Conservation (phyloP, 2,113 vertebrate species). For the Cettia cetti region DNA sequence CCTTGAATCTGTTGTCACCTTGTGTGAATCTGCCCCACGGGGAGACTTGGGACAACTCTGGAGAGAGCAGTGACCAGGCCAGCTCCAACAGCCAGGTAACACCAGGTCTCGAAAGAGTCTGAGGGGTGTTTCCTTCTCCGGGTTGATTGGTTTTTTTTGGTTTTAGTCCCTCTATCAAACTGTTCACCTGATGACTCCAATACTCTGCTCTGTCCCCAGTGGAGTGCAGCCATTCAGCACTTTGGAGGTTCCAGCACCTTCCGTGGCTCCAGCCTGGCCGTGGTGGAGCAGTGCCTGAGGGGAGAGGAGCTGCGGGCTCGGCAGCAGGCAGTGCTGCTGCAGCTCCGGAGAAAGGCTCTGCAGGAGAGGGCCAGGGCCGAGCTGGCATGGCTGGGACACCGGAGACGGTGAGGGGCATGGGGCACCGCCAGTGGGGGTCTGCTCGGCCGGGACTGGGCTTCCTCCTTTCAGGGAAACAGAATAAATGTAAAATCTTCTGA, state of each 20-base stretch:
- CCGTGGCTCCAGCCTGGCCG: background rate
- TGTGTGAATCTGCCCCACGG: fast-evolving
- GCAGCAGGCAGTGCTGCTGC: conserved; percentile 64
- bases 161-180: background rate
- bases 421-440: background rate
- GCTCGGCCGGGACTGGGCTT: fast-evolving
- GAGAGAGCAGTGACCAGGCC: background rate
- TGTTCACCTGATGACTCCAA: fast-evolving
- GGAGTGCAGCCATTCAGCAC: background rate
- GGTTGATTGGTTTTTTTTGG: fast-evolving
- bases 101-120: fast-evolving
- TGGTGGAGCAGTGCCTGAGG: conserved; percentile 55
- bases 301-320: conserved; percentile 59
- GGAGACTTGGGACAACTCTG: background rate
- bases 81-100: conserved; percentile 52
- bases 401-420: conserved; percentile 28
- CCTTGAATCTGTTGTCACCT: background rate
- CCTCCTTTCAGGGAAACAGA: background rate
- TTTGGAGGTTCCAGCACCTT: background rate
- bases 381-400: conserved; percentile 61
- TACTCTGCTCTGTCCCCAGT: background rate
- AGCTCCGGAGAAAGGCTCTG: conserved; percentile 58
- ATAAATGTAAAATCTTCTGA: background rate
- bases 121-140: too few relatives aligned
- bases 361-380: conserved; percentile 47